Conservation (phyloP, 2,797 vertebrate genomes). For the Sebastes cheni region DNA sequence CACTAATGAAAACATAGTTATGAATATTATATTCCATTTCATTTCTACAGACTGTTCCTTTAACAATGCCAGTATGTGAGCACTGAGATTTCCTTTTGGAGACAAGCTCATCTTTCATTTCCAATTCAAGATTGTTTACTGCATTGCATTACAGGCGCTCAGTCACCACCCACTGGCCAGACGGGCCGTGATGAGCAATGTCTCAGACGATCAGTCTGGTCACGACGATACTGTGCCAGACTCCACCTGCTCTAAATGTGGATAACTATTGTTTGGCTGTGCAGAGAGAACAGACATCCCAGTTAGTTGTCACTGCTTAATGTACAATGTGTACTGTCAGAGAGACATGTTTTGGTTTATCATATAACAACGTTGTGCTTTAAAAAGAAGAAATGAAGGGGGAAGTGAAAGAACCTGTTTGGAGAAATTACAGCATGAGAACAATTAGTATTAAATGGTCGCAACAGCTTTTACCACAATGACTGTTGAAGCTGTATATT, state of each 20-base stretch:
- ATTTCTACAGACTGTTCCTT: neutral
- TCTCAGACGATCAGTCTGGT: conserved; percentile 40
- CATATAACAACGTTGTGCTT: neutral
- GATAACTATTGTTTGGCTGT: conserved; percentile 36
- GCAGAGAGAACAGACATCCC: neutral
- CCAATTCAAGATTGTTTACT: conserved; percentile 9
- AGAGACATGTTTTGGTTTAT: neutral
- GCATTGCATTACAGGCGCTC: conserved; percentile 16
- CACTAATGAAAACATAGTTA: too few relatives aligned
- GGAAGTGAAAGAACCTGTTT: conserved; percentile 5
- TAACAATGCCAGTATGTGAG: neutral
- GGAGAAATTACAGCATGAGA: neutral
- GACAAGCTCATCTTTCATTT: neutral
- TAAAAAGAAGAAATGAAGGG: neutral
- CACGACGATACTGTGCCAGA: conserved; percentile 21
- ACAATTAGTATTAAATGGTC: neutral
- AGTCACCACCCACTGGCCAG: conserved; percentile 40
- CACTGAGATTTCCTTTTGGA: neutral
- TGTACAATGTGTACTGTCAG: neutral
- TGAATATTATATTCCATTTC: too few relatives aligned
- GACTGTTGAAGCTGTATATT: neutral
- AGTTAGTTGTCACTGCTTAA: neutral
- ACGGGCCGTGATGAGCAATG: conserved; percentile 49
- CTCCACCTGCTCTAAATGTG: conserved; percentile 41
- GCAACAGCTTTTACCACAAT: neutral